phyloP scores from a whole-genome alignment of 2,797 vertebrate species.

The Danio kyathit region DNA sequence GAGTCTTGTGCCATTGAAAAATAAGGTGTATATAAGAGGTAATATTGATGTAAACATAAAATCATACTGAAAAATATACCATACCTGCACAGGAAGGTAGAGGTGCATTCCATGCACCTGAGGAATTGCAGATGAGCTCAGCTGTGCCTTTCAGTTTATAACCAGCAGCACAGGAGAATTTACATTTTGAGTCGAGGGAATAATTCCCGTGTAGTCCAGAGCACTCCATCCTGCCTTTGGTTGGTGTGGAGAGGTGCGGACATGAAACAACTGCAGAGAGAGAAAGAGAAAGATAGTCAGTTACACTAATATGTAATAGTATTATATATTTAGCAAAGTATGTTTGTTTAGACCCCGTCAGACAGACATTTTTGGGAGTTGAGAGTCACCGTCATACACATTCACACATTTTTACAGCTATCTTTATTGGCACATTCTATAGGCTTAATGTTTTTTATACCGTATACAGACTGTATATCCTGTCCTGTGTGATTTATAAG shows the following conservation, averaged over 20 bases:
- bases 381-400: too few species aligned
- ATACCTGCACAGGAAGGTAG: constrained; percentile 43
- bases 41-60: neutral
- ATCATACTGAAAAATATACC: neutral
- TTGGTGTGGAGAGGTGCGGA: neutral
- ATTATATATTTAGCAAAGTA: too few species aligned
- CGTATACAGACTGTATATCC: too few species aligned
- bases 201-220: constrained; percentile 32
- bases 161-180: constrained; percentile 28
- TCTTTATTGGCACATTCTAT: too few species aligned
- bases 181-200: constrained; percentile 37
- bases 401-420: too few species aligned
- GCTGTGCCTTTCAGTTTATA: constrained; percentile 33
- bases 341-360: too few species aligned
- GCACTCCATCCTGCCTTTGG: neutral
- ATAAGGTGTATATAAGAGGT: too few species aligned
- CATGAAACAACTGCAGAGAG: neutral
- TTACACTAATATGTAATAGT: neutral
- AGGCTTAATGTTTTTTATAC: too few species aligned
- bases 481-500: too few species aligned
- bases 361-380: too few species aligned
- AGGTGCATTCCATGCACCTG: constrained; percentile 30
- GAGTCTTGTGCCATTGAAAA: too few species aligned
- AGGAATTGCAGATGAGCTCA: constrained; percentile 41
- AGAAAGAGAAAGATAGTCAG: neutral